Base-by-base conservation (phyloP, 2,113 vertebrate genomes). In the Lagopus leucura region DNA sequence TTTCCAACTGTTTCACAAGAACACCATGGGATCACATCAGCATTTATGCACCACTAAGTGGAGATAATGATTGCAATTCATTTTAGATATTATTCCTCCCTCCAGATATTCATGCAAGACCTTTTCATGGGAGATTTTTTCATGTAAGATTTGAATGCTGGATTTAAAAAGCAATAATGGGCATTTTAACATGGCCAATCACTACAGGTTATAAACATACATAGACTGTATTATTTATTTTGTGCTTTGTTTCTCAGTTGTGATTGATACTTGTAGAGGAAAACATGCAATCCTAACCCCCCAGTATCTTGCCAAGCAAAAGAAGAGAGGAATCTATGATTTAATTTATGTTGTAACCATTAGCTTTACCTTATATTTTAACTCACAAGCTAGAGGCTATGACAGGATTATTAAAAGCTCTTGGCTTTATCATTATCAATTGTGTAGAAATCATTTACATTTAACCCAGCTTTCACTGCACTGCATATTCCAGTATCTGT, bases 91-190 rank as follows among this genome's bases (percentile, higher is more conserved):
- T 61, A 15, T 52, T 52, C 3, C 1, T 19, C 0, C 5, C 5
- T 1, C 1, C 42, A 93, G 42, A 8, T 18, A 64, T 5, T 21
- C 22, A 43, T 1, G 3, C 2, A 20, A 21, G 16, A 5, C 8
- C 34, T 28, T 88, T 77, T 58, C 43, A 25, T 32, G 48, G 11
- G 36, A 18, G 13, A 5, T 11, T 28, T 28, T 87, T 77, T 52
- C 47, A 25, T 34, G 48, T 15, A 36, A 19, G 38, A 63, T 55
- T 34, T 73, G 27, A 91, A 79, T 16, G 48, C 40, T 89, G 58
- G 54, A 43, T 54, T 60, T 43, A 12, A 10, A 78, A 64, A 67
- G 34, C 60, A 92, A 34, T 8, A 70, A 55, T 0, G 0, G 42
- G 4, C 13, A 48, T 34, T 76, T 89, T 2, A 22, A 63, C 13